These are phyloP conservation scores for Caenorhabditis plicata DNA, from an alignment of 2,888 invertebrate genomes.

Conservation along the genomic window DNA sequence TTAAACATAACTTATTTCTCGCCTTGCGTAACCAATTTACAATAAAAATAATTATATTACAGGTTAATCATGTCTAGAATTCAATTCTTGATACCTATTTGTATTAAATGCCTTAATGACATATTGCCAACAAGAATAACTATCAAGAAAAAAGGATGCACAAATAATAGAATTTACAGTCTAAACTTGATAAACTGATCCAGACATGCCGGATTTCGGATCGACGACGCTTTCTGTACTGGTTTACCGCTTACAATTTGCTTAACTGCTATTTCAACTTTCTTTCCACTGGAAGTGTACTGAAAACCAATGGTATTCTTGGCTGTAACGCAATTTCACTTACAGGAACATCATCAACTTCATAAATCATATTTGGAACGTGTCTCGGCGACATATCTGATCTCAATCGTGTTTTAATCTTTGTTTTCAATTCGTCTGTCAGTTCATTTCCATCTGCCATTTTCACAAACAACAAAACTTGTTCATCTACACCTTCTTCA, in stretches of 20 bases:
- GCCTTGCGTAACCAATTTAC: no score
- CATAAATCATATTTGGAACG: conserved; percentile 70
- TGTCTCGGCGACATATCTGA: conserved; percentile 68
- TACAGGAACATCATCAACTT: conserved; percentile 69
- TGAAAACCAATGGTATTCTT: conserved; percentile 52
- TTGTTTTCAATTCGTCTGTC: conserved; percentile 66
- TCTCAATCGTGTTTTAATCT: conserved; percentile 68
- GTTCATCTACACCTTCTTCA: conserved; percentile 68
- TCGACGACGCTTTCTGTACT: conserved; percentile 69
- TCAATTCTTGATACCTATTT: no score
- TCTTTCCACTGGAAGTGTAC: conserved; percentile 72
- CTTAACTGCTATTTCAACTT: conserved; percentile 72
- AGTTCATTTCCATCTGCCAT: conserved; percentile 66
- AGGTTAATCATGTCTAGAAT: no score
- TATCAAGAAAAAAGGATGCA: background rate
- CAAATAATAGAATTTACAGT: conserved; percentile 6
- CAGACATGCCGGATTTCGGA: conserved; percentile 69
- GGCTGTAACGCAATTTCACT: conserved; percentile 5
- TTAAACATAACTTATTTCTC: no score
- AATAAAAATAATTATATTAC: no score
- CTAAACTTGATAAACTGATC: conserved; percentile 39
- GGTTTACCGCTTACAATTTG: conserved; percentile 68
- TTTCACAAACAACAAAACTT: conserved; percentile 71
- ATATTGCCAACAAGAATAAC: no score
- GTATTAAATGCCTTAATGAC: conserved; percentile 9